phyloP scores from a whole-genome alignment of 1,140 invertebrate species.

The Amphibalanus amphitrite region DNA sequence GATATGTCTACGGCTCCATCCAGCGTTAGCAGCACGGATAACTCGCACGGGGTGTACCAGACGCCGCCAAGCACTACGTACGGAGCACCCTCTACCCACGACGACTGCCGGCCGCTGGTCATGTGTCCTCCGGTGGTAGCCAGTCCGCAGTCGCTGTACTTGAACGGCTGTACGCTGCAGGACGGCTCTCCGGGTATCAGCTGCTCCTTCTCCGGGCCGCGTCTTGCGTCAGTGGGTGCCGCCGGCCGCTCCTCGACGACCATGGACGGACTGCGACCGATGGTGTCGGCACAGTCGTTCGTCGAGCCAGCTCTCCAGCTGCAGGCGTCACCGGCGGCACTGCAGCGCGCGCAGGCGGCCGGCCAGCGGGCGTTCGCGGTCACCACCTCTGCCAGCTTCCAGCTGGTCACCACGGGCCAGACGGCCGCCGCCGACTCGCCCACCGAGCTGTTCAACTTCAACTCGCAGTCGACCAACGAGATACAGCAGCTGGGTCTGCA shows the following conservation, averaged over 20 bases:
- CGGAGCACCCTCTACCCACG: too few relatives aligned
- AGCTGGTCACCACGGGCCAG: background rate
- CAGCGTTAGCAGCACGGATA: background rate
- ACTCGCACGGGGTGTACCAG: too few relatives aligned
- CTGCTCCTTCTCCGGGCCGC: background rate
- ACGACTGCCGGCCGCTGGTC: background rate
- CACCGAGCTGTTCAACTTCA: background rate
- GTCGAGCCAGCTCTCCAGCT: background rate
- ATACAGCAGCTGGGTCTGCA: background rate
- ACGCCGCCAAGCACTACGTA: background rate
- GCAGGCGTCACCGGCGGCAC: too few relatives aligned
- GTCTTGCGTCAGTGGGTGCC: background rate
- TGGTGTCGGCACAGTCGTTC: background rate
- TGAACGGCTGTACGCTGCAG: background rate
- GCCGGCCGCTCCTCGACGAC: background rate
- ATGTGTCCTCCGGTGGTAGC: background rate
- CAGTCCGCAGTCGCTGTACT: background rate
- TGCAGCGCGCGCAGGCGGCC: background rate
- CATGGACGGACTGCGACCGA: background rate
- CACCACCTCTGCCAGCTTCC: background rate
- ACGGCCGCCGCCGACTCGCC: background rate
- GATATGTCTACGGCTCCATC: background rate
- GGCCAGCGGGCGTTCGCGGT: too few relatives aligned
- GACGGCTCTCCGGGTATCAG: background rate
- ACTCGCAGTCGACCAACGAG: background rate